Evolutionary conservation across 2,113 vertebrate species (phyloP), one percentile per base, ranked within the genome.

Genomic region (Gymnobelideus leadbeateri): DNA sequence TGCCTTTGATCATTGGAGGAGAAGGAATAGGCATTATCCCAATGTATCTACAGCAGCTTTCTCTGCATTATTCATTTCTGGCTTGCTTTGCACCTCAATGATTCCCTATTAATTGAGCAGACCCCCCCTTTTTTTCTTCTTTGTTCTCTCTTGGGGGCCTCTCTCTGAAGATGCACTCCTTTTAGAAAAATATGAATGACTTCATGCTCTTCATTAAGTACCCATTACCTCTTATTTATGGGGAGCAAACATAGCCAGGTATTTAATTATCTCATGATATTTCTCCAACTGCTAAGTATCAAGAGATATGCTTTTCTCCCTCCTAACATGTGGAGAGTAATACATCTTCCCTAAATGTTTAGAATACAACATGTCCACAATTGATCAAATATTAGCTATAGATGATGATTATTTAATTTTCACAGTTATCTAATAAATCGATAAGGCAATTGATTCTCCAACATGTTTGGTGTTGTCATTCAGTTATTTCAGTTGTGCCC

Each of bases 181-280:
- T 91, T 93, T n/a, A 96, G 91, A 96, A 97, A 97, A 98, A 95
- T 77, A 43, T 26, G 89, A 97, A 37, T 89, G 26, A 96, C 43
- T 92, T 47, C 90, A 95, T 21, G 37, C 28, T 0, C 54, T 54
- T 95, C 0, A 0, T 91, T 95, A 93, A 96, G 95, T 96, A 96
- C 2, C 16, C 10, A 24, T 26, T 47, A 21, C n/a, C 51, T 97
- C 94, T 90, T 93, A 91, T 68, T 43, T 94, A 68, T 91, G 91
- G 95, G 31, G 92, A 55, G 95, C 95, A 98, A 96, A 1, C n/a
- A 51, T 68, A 91, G 54, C 55, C 94, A 94, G 7, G 16, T 0
- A 89, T 49, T 92, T 89, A 11, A 24, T 93, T 89, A 92, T 61
- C 1, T 53, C 50, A 53, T 53, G 61, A 52, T 12, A 28, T 91